These are phyloP conservation scores for Rhagium mordax DNA, from an alignment of 2,888 invertebrate species.

Conservation along the genomic window DNA sequence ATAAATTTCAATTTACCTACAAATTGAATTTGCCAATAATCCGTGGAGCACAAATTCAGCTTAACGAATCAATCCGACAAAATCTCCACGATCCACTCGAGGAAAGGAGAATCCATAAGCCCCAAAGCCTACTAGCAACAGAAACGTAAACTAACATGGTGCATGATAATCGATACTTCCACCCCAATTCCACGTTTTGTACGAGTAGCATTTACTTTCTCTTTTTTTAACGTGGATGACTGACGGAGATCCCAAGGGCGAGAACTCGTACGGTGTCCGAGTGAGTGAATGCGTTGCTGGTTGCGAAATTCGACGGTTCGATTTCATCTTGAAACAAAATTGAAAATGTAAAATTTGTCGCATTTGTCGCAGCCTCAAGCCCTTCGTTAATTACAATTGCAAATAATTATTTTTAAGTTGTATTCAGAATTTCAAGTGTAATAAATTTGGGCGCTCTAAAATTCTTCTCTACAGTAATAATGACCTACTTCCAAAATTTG, in stretches of 20 bases:
- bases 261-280: neutral
- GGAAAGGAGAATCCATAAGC: neutral
- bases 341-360: too few relatives aligned
- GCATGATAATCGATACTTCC: conserved; percentile 56
- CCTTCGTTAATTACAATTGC: too few relatives aligned
- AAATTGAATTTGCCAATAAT: neutral
- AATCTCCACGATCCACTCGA: neutral
- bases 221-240: conserved; percentile 38
- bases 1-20: neutral
- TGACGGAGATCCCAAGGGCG: neutral
- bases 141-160: conserved; percentile 40
- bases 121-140: neutral
- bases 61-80: neutral
- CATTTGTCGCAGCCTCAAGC: too few relatives aligned
- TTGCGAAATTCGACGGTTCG: too few relatives aligned
- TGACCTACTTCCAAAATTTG: too few relatives aligned
- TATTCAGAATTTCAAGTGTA: too few relatives aligned
- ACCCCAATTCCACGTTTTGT: conserved; percentile 48
- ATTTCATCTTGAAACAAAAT: too few relatives aligned
- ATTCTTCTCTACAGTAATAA: too few relatives aligned
- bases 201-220: conserved; percentile 44
- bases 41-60: too few relatives aligned
- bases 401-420: too few relatives aligned
- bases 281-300: too few relatives aligned
- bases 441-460: too few relatives aligned